Conservation (phyloP, 2,113 vertebrate species). For the Chunga burmeisteri region DNA sequence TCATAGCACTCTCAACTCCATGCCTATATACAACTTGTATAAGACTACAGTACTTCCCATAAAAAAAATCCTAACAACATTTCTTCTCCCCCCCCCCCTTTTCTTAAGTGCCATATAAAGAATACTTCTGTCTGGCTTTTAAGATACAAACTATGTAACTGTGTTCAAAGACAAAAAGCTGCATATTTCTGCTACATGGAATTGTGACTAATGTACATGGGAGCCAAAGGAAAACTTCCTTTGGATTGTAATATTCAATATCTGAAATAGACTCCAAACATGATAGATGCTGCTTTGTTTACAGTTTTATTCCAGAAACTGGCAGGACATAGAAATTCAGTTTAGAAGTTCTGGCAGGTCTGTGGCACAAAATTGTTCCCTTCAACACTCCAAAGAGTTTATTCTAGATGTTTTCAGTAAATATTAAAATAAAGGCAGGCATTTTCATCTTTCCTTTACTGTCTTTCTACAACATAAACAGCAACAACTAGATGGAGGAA, state of each 20-base stretch:
- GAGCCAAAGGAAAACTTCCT: background rate
- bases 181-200: background rate
- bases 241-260: background rate
- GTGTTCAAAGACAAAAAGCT: background rate
- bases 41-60: background rate
- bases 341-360: background rate
- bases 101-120: background rate
- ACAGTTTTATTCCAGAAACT: background rate
- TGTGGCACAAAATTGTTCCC: background rate
- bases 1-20: background rate
- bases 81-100: rapidly evolving
- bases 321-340: background rate
- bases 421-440: background rate
- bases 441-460: background rate
- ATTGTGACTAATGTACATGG: rapidly evolving
- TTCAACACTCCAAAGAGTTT: background rate
- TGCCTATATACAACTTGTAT: background rate
- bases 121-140: background rate
- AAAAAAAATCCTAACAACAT: background rate
- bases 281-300: background rate
- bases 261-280: background rate
- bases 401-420: background rate
- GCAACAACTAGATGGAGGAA: background rate
- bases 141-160: background rate
- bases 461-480: background rate